Evolutionary conservation across 2,888 invertebrate species (phyloP).

Genomic region (Cheilosia soror): DNA sequence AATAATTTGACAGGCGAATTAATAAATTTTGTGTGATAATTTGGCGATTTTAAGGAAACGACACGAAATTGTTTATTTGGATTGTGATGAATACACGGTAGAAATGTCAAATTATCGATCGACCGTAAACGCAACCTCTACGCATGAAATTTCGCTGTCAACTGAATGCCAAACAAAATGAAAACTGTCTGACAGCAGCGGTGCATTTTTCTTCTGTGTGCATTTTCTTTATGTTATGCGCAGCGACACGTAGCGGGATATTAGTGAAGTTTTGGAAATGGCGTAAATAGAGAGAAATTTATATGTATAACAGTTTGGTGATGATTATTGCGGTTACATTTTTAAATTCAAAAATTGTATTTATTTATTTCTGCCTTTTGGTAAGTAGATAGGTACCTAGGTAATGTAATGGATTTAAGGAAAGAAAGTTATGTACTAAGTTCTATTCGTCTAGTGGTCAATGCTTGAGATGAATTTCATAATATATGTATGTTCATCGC

Average conservation of each 20-base stretch:
- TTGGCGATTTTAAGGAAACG: not conserved
- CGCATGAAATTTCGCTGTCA: constrained; percentile 78
- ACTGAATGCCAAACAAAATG: constrained; percentile 77
- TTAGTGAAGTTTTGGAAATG: constrained; percentile 13
- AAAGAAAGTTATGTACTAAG: too few species aligned
- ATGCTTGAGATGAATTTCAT: too few species aligned
- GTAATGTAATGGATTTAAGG: too few species aligned
- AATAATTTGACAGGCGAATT: not conserved
- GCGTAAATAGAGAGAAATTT: constrained; percentile 43
- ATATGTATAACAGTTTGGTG: constrained; percentile 58
- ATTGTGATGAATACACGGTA: constrained; percentile 43
- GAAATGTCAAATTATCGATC: constrained; percentile 74
- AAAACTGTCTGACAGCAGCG: constrained; percentile 74
- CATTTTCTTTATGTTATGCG: not conserved
- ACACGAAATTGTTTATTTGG: constrained; percentile 51
- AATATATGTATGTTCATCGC: too few species aligned
- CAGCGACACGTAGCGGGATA: constrained; percentile 22
- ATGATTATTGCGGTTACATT: not conserved
- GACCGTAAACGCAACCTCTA: constrained; percentile 76
- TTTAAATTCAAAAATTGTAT: not conserved
- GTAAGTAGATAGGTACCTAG: too few species aligned
- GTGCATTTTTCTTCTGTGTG: constrained; percentile 41
- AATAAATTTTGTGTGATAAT: constrained; percentile 66
- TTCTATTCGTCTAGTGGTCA: too few species aligned
- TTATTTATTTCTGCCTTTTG: too few species aligned